These are phyloP conservation scores for Hemicentrotus pulcherrimus DNA, from an alignment of 35 echinoderm and acorn worm genomes.

Conservation along the genomic window DNA sequence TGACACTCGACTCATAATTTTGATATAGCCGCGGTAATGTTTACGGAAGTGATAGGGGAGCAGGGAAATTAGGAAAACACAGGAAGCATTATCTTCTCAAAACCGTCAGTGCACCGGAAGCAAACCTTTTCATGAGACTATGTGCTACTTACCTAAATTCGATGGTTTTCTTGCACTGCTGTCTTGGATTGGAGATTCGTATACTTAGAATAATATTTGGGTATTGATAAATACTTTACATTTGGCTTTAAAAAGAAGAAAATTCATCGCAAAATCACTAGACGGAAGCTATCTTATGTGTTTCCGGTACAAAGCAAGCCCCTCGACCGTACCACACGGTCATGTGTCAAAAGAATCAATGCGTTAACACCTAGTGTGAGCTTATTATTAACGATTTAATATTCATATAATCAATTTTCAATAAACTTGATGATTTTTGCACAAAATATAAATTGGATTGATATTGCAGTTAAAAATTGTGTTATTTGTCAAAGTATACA, in stretches of 20 bases:
- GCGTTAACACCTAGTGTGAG: too few relatives aligned
- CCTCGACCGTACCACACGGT: too few relatives aligned
- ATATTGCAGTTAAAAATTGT: too few relatives aligned
- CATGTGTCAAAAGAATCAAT: too few relatives aligned
- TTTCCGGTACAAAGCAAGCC: background rate
- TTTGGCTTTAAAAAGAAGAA: background rate
- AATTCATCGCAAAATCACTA: background rate
- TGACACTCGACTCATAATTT: background rate
- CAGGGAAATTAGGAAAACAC: background rate
- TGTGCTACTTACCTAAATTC: background rate
- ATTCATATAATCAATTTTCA: too few relatives aligned
- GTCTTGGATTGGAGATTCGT: background rate
- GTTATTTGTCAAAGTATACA: too few relatives aligned
- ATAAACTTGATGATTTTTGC: too few relatives aligned
- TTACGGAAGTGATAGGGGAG: constrained; percentile 21
- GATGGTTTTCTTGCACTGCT: background rate
- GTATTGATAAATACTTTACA: background rate
- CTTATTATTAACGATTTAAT: too few relatives aligned
- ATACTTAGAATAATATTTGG: background rate
- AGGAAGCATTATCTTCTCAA: background rate
- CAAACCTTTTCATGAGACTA: background rate
- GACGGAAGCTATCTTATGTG: constrained; percentile 16
- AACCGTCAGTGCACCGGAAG: background rate
- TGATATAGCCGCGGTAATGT: constrained; percentile 15
- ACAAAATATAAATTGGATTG: too few relatives aligned